Conservation (phyloP, 2,113 vertebrate species). For the Xiphophorus hellerii region DNA sequence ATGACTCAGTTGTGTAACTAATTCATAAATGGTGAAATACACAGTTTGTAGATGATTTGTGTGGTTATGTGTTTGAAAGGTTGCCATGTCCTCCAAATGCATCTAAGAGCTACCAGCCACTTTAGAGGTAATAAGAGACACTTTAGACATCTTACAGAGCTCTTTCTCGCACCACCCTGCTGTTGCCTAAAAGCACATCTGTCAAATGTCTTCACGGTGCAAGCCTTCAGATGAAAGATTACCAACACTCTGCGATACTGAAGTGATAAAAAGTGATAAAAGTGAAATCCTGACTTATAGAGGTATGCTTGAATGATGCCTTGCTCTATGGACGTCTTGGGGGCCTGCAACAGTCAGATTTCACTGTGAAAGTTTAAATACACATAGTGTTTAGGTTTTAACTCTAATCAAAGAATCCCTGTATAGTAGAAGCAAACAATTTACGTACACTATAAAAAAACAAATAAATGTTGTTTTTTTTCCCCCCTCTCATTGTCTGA, state of each 20-base stretch:
- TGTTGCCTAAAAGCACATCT: slow-evolving; percentile 45
- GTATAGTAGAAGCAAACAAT: too few species aligned
- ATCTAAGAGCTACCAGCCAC: slow-evolving; percentile 3
- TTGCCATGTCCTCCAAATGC: slow-evolving; percentile 11
- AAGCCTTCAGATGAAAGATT: slow-evolving; percentile 60
- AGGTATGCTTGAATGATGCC: slow-evolving; percentile 29
- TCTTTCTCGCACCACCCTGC: slow-evolving; percentile 24
- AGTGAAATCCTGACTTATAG: slow-evolving; percentile 63
- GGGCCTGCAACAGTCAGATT: slow-evolving; percentile 28
- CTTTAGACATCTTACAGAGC: slow-evolving; percentile 14
- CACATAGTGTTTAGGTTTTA: slow-evolving; percentile 41
- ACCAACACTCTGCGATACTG: slow-evolving; percentile 57
- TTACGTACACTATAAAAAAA: too few species aligned
- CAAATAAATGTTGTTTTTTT: too few species aligned
- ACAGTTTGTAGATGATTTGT: neutral
- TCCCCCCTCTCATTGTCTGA: too few species aligned
- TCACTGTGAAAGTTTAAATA: slow-evolving; percentile 58
- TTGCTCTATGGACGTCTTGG: slow-evolving; percentile 23
- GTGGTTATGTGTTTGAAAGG: neutral
- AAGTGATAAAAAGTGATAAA: slow-evolving; percentile 69
- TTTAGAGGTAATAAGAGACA: slow-evolving; percentile 8
- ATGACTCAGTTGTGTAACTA: neutral
- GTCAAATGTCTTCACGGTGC: slow-evolving; percentile 42
- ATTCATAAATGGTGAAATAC: neutral
- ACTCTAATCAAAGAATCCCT: slow-evolving; percentile 45